These are phyloP conservation scores for Hydrotaea cyrtoneurina DNA, from an alignment of 2,888 invertebrate genomes.

Conservation along the genomic window DNA sequence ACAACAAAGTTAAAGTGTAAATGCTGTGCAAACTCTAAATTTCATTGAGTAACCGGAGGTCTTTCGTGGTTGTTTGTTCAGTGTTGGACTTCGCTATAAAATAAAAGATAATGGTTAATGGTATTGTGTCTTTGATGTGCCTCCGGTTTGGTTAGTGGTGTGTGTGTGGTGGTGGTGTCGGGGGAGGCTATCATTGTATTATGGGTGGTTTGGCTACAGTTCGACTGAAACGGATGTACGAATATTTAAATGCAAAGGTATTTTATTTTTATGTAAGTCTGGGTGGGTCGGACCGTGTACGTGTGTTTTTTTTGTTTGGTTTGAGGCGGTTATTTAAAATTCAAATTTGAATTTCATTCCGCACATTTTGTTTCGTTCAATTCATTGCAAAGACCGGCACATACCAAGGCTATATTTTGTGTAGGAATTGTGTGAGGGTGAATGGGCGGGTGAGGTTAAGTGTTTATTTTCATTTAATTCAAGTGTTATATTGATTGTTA, in stretches of 20 bases:
- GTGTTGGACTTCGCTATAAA: background rate
- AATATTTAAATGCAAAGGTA: background rate
- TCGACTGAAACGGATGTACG: background rate
- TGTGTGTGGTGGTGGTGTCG: too few species aligned
- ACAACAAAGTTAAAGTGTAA: too few species aligned
- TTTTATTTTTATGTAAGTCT: background rate
- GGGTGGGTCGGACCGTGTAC: background rate
- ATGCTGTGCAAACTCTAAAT: too few species aligned
- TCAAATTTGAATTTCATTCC: conserved; percentile 8
- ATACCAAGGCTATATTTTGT: background rate
- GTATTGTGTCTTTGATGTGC: background rate
- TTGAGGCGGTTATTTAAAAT: background rate
- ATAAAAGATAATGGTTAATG: background rate
- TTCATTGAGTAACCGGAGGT: too few species aligned
- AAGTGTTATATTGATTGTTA: conserved; percentile 35
- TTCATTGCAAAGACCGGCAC: background rate
- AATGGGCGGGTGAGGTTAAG: background rate
- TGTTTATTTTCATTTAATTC: conserved; percentile 29
- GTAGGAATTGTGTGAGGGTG: background rate
- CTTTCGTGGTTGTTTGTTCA: too few species aligned
- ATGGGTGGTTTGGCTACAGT: background rate
- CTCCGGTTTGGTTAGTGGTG: background rate
- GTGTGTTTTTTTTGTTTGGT: background rate
- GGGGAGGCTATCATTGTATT: background rate
- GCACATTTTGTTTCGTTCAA: background rate